Percentiles rank a stretch among this genome's conserved stretches.
Conservation (phyloP, 2,888 invertebrate species). For the Agapostemon virescens region DNA sequence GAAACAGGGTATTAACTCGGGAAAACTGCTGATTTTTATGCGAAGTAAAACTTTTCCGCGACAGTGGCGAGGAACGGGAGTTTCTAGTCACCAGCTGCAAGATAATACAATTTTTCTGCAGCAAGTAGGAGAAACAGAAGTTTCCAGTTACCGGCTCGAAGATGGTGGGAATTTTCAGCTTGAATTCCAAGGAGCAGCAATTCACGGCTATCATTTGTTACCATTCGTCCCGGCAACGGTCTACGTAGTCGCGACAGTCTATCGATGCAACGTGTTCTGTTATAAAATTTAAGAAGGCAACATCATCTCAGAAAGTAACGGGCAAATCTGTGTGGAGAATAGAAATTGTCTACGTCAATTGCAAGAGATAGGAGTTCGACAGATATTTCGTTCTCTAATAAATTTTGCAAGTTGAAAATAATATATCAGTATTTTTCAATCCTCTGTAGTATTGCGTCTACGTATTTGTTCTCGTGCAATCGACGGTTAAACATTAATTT, state of each 20-base stretch:
- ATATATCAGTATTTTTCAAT: no score
- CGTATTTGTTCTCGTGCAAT: no score
- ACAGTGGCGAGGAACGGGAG: background rate
- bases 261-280: background rate
- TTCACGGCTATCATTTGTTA: background rate
- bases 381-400: background rate
- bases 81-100: background rate
- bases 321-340: background rate
- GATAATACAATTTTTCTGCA: background rate
- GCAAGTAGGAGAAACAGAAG: background rate
- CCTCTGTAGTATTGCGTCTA: no score
- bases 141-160: background rate
- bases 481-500: no score
- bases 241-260: background rate
- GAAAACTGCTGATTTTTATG: background rate
- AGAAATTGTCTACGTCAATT: background rate
- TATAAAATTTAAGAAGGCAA: background rate
- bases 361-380: background rate
- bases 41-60: no score
- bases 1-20: no score
- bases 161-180: background rate
- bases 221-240: background rate
- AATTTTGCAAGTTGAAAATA: no score
- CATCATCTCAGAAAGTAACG: no score
- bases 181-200: background rate